Evolutionary conservation across 2,888 invertebrate genomes (phyloP), one percentile per base, ranked within the genome.

Genomic region (Heliconius aoede): DNA sequence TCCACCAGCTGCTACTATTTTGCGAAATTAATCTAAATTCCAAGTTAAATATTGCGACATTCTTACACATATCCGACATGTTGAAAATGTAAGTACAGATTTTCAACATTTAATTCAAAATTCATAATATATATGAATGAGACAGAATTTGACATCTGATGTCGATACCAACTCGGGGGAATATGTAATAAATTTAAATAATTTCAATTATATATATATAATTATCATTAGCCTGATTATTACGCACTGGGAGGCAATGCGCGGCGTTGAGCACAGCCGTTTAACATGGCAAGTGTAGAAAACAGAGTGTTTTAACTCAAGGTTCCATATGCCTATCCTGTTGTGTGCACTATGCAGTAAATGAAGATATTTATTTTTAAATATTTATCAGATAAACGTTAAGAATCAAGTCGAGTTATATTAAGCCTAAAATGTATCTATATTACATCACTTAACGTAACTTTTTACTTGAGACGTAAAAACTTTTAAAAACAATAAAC

Each of bases 401-500:
- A 24, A 58, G 9, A 58, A 58, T 3, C 11, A 58, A n/a, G 11
- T 55, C n/a, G 28, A 55, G n/a, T 55, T 69, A 51, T 69, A 55
- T 51, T 30, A 55, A 69, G 28, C 51, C 2, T 28, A n/a, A 30
- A 69, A 51, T 68, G 46, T 21, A 30, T 7, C 18, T 8, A 40
- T 21, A 46, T 9, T 28, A 21, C 60, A 51, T n/a, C 13, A 51
- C 24, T 24, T 30, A 46, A 28, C 11, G 30, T 51, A 28, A 13
- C 71, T 72, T 60, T 51, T 36, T 36, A 72, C 55, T 36, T 11
- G 1, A 68, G 18, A 18, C 18, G 32, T 72, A 72, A 72, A 72
- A 72, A 46, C 55, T 58, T 55, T 55, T 71, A 62, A 64, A 75
- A 64, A 64, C 55, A 62, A 61, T 81, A 78, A 79, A 78, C 73